These are phyloP conservation scores for Ia io DNA, from an alignment of 2,113 vertebrate genomes.

Conservation along the genomic window DNA sequence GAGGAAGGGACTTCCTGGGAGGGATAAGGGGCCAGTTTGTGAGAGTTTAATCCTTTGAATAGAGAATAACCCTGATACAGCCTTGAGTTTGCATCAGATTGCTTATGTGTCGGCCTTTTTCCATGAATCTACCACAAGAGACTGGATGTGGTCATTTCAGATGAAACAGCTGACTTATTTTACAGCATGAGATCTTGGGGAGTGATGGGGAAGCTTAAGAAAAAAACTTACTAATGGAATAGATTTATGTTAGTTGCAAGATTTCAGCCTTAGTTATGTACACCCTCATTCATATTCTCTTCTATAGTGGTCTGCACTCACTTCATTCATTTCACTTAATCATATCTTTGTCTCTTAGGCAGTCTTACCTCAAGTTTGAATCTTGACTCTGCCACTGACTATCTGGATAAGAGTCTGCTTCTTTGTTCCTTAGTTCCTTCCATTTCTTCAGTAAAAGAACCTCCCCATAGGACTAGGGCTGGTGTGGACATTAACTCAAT, in stretches of 20 bases:
- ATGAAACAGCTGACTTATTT: background rate
- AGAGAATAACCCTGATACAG: background rate
- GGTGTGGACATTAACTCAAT: background rate
- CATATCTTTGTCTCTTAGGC: background rate
- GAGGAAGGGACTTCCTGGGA: conserved; percentile 24
- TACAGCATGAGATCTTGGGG: background rate
- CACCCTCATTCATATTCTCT: background rate
- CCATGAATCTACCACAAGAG: background rate
- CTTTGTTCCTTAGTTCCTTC: background rate
- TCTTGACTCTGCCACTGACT: background rate
- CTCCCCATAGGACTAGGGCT: background rate
- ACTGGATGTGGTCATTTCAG: background rate
- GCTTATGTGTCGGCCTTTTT: background rate
- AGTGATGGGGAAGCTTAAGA: background rate
- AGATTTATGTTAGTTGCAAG: background rate
- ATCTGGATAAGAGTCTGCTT: background rate
- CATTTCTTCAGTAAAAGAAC: background rate
- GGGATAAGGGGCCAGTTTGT: background rate
- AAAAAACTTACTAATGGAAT: background rate
- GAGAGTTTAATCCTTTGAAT: conserved; percentile 43
- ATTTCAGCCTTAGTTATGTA: background rate
- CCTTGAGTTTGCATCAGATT: background rate
- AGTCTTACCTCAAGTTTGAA: background rate
- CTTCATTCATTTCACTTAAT: background rate
- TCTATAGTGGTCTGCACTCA: background rate